Base-by-base conservation (phyloP, 1,140 invertebrate genomes). In the Caenorhabditis remanei region DNA sequence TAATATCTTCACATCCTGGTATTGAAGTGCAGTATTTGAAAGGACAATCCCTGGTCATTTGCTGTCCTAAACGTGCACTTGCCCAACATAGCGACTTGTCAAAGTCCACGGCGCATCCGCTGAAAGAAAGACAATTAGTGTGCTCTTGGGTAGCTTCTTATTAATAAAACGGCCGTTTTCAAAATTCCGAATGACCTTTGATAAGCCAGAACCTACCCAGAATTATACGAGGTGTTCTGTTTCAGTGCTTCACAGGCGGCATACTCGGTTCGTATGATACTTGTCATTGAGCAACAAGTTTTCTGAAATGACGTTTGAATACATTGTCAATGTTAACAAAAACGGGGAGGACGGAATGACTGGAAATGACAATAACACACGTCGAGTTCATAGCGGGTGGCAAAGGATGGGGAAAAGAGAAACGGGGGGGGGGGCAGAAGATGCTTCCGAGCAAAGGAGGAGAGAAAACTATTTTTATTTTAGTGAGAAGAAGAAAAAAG, bases 21-120 rank as follows among this genome's bases (percentile, higher is more conserved):
- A 93, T 83, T 13, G 91, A 50, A 16, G 89, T 85, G 83, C 91
- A 92, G 75, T 91, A 92, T 48, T 85, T 87, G 82, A 92, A 92
- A 16, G 91, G 91, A 58, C 91, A 92, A 14, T 79, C 61, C 88
- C 90, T 48, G 53, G 90, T 83, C 61, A 89, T 90, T 8, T 56
- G 84, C 50, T 90, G 87, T 32, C 91, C 91, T 43, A 88, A 65
- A 16, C 84, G 67, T 13, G 90, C 90, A 41, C 91, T 90, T 43
- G 88, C 87, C 91, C 91, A 92, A 63, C 91, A 92, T 41, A 92
- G 82, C 40, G 79, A 85, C 75, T 89, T 87, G 89, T 91, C 90
- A 84, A 91, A 91, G 75, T 90, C 56, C 3, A 89, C 84, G n/a
- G 89, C 41, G 71, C 90, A 90, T 19, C 87, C 87, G 46, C 87